A percentile compares a stretch with the other conserved stretches of the same genome.
Conservation (phyloP, 1,140 invertebrate species). For the Lucilia sericata region DNA sequence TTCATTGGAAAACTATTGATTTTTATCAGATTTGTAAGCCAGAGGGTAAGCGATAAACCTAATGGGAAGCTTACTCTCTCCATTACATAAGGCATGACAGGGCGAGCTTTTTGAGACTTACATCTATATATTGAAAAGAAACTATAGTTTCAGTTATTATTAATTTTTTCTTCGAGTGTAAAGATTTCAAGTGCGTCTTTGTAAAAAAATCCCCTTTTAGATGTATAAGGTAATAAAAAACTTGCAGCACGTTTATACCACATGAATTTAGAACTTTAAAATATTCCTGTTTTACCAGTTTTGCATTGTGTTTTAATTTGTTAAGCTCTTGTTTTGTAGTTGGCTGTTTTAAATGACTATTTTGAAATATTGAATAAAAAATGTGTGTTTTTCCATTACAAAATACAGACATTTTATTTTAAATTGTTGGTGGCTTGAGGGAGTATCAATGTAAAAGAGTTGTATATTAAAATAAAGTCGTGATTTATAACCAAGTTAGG, state of each 20-base stretch:
- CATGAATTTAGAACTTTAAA: not conserved
- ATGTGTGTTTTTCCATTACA: not conserved
- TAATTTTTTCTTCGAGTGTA: not conserved
- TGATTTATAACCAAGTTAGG: conserved; percentile 13
- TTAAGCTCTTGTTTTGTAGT: not conserved
- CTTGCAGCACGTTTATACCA: not conserved
- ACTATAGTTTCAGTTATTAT: too few relatives aligned
- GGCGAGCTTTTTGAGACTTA: too few relatives aligned
- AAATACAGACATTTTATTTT: not conserved
- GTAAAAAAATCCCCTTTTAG: not conserved
- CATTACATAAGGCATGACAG: too few relatives aligned
- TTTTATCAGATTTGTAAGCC: too few relatives aligned
- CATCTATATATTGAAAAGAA: too few relatives aligned
- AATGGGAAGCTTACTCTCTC: too few relatives aligned
- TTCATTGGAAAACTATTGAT: too few relatives aligned
- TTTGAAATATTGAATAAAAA: not conserved
- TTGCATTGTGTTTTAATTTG: not conserved
- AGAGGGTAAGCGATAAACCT: too few relatives aligned
- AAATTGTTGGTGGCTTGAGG: not conserved
- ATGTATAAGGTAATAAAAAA: not conserved
- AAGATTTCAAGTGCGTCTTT: not conserved
- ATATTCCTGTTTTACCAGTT: conserved; percentile 7
- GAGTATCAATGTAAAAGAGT: not conserved
- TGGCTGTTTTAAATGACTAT: not conserved
- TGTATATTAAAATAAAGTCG: not conserved